Evolutionary conservation across 1,140 invertebrate species (phyloP), one percentile per base, ranked within the genome.

Genomic region (Hyles euphorbiae): DNA sequence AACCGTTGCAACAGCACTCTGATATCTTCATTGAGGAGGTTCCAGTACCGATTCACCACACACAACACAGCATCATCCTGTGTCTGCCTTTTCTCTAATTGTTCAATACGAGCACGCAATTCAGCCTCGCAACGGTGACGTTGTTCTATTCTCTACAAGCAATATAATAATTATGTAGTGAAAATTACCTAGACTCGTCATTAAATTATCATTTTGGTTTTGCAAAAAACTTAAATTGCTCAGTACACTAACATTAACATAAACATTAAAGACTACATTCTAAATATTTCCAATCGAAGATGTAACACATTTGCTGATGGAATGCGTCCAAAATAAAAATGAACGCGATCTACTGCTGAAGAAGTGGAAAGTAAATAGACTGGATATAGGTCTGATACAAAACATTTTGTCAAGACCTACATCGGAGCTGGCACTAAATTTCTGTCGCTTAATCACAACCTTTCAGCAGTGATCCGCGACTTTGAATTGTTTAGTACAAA

Each of bases 41-140:
- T 99, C 98, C 98, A 99, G 87, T 99, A 99, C 62, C 98, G 91
- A 91, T 99, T 99, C 6, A 99, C 97, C 60, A 99, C 97, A 91
- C 98, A 98, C 7, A 99, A 90, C 9, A 99, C 98, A 65, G 97
- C 97, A 92, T 99, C 98, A 89, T 99, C 98, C 87, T 98, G 97
- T 46, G 97, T 97, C 85, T 99, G 98, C 54, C 98, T 90, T 84
- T 98, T 98, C 82, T 99, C 98, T 65, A 99, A 89, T 86, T 99
- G 97, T 87, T 99, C 98, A 70, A 99, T 99, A 67, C 98, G 91
- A 64, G 97, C 95, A 48, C 96, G 90, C 12, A 99, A 88, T 76
- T 99, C 98, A 47, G 94, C 93, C 89, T 99, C 97, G 52, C 94
- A 93, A 66, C 96, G 92, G 79, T 97, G 95, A 55, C 97, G 90